Base-by-base conservation (phyloP, 2,888 invertebrate species). In the Callimorpha dominula region DNA sequence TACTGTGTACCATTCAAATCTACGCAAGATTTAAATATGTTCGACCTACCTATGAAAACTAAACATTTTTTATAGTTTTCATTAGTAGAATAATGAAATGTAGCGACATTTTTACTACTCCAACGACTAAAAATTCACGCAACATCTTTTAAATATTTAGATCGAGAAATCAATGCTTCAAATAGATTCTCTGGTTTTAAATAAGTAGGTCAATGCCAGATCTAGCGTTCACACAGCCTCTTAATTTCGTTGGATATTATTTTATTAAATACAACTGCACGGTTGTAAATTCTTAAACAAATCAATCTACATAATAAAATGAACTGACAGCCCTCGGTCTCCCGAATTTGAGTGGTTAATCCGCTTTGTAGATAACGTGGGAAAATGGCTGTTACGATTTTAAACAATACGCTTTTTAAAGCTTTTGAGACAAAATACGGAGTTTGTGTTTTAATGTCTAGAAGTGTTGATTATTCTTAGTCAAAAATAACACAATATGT, bases 251-350 rank as follows among this genome's bases (percentile, higher is more conserved):
- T 72, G 78, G 72, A 77, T 80, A 81, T n/a, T n/a, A n/a, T n/a
- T n/a, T n/a, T n/a, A n/a, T 73, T 78, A 80, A 81, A 80, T 81
- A 86, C 82, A 84, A 86, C 82, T 84, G 78, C 75, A 83, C 80
- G 79, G 79, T 85, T 88, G 84, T 86, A 85, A 86, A 88, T 91
- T 90, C 86, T 90, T 91, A 80, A 73, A 77, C 75, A 85, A 88
- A 87, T 89, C 80, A 90, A 92, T 90, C 87, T 91, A 87, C 89
- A 90, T 92, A 90, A 91, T 12, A 91, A 90, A 89, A 91, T 89
- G 75, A 90, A 89, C 85, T 85, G 88, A 86, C 87, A 89, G 78
- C 87, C 85, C 85, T 85, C 71, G 77, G 80, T 78, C 78, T 71
- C 73, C 80, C 54, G 46, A 81, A 86, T 86, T 88, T 86, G 81